A percentile compares a stretch with the other conserved stretches of the same genome.
These are phyloP conservation scores for Lasiurus borealis DNA, from an alignment of 2,113 vertebrate species.

Conservation along the genomic window DNA sequence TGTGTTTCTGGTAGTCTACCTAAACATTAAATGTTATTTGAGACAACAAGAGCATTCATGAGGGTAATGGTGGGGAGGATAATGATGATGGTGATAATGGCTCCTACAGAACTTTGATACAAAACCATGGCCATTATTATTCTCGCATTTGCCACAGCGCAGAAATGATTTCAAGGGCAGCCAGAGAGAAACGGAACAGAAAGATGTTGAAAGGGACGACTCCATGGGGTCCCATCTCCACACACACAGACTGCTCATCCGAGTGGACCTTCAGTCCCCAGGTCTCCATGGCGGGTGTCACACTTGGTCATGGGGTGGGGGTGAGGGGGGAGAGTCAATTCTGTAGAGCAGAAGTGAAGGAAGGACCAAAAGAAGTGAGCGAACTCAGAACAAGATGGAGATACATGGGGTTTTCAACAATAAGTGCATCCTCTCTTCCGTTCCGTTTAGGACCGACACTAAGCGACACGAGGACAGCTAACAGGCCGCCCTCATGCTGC, in stretches of 20 bases:
- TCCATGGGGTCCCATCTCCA: neutral
- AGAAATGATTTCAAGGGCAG: conserved; percentile 40
- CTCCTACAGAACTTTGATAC: neutral
- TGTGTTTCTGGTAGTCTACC: neutral
- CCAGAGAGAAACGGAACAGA: conserved; percentile 42
- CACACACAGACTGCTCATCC: neutral
- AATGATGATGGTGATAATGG: conserved; percentile 34
- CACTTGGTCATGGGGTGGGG: neutral
- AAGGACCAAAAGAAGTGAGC: neutral
- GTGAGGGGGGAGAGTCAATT: neutral
- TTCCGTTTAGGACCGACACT: neutral
- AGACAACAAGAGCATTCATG: neutral
- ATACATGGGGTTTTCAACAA: neutral
- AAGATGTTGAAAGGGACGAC: neutral
- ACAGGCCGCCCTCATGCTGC: neutral
- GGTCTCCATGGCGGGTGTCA: neutral
- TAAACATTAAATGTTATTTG: conserved; percentile 20
- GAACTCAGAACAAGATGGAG: neutral
- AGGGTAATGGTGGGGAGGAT: neutral
- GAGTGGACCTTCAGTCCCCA: neutral
- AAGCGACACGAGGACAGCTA: neutral
- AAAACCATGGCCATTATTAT: conserved; percentile 49
- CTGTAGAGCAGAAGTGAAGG: neutral
- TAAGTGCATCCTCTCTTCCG: neutral
- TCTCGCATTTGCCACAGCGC: neutral